A percentile compares a stretch with the other conserved stretches of the same genome.
These are phyloP conservation scores for Dissostichus mawsoni DNA, from an alignment of 2,113 vertebrate species.

Conservation along the genomic window DNA sequence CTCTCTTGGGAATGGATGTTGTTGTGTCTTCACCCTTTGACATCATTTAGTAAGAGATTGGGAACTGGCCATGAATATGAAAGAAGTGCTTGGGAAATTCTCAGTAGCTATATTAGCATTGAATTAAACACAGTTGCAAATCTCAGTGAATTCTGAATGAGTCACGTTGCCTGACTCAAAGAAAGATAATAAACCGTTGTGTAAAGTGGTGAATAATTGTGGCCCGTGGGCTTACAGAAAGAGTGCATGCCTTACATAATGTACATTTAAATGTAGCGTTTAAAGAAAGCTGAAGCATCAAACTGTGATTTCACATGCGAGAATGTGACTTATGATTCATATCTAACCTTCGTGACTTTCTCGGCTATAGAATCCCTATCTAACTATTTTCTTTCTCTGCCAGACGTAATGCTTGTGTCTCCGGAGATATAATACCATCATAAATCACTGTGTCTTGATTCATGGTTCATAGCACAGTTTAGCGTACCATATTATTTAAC, in stretches of 20 bases:
- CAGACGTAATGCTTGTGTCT: conserved; percentile 20
- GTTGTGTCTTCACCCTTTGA: conserved; percentile 31
- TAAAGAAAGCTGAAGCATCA: background rate
- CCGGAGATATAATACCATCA: conserved; percentile 39
- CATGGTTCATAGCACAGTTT: conserved; percentile 45
- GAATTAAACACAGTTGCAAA: background rate
- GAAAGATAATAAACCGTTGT: conserved; percentile 11
- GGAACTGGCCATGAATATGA: conserved; percentile 19
- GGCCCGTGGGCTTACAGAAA: background rate
- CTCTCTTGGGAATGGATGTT: conserved; percentile 44
- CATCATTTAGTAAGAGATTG: conserved; percentile 37
- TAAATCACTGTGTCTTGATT: conserved; percentile 55
- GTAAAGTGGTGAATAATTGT: conserved; percentile 2
- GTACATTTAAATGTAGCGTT: background rate
- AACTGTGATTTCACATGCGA: conserved; percentile 35
- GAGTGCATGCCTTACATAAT: background rate
- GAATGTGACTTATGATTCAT: conserved; percentile 38
- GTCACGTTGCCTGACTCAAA: conserved; percentile 4
- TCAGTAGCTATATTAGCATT: background rate
- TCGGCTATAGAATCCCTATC: conserved; percentile 23
- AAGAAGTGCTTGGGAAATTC: conserved; percentile 20
- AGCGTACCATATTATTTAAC: conserved; percentile 39
- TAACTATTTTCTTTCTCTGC: conserved; percentile 36
- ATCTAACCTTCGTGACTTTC: conserved; percentile 32
- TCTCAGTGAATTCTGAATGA: conserved; percentile 7